A percentile compares a stretch with the other conserved stretches of the same genome.
phyloP scores from a whole-genome alignment of 2,888 invertebrate species.

The Harmothoe impar region DNA sequence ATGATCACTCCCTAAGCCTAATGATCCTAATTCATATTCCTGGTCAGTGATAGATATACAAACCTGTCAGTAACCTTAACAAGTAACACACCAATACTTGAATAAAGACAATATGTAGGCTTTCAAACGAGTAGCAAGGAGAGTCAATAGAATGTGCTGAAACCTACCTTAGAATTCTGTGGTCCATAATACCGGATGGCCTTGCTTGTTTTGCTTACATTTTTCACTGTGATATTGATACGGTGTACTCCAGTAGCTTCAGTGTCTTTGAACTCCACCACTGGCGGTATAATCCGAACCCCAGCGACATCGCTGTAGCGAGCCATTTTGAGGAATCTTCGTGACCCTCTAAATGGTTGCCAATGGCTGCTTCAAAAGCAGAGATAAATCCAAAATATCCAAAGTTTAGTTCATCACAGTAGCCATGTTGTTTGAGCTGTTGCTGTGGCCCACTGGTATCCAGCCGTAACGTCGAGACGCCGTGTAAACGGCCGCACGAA shows the following conservation, averaged over 20 bases:
- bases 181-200: slow-evolving; percentile 81
- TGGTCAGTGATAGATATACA: no score
- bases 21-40: no score
- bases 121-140: no score
- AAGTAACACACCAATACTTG: no score
- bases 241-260: slow-evolving; percentile 75
- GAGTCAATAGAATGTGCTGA: neutral
- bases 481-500: neutral
- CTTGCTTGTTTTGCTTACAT: slow-evolving; percentile 80
- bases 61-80: no score
- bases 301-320: slow-evolving; percentile 76
- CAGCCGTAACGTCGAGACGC: neutral
- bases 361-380: neutral
- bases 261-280: slow-evolving; percentile 80
- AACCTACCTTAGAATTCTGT: slow-evolving; percentile 77
- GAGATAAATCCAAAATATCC: neutral
- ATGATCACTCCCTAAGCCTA: no score
- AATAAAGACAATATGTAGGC: no score
- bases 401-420: neutral
- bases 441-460: slow-evolving; percentile 73
- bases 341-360: neutral
- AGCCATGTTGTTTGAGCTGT: slow-evolving; percentile 79
- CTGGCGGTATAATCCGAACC: slow-evolving; percentile 80
- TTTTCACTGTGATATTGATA: slow-evolving; percentile 80
- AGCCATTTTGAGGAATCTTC: neutral